Evolutionary conservation across 2,113 vertebrate species (phyloP).

Genomic region (Mus spicilegus): DNA sequence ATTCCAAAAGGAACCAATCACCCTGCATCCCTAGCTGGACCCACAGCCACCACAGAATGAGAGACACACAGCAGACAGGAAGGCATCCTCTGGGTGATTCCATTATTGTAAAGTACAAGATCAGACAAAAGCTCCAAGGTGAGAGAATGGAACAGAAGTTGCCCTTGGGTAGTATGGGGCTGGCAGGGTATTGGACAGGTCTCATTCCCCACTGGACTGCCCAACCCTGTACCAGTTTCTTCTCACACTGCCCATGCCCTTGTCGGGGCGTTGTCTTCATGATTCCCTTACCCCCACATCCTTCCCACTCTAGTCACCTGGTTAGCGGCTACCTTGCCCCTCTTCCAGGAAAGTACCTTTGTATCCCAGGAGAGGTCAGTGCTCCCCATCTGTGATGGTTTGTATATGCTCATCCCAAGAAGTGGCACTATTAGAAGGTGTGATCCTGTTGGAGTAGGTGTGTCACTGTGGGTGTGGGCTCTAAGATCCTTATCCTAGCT

Average conservation of each 20-base stretch:
- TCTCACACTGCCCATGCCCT: too few relatives aligned
- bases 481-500: too few relatives aligned
- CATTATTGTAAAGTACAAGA: not conserved
- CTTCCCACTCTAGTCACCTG: not conserved
- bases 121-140: too few relatives aligned
- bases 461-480: too few relatives aligned
- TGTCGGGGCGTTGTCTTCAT: not conserved
- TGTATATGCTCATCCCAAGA: too few relatives aligned
- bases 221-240: not conserved
- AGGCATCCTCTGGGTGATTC: not conserved
- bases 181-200: not conserved
- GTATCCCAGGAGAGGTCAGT: too few relatives aligned
- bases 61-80: not conserved
- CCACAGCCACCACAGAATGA: fast-evolving
- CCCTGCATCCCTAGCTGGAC: not conserved
- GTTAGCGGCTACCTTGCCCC: not conserved
- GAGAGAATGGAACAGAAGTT: not conserved
- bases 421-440: too few relatives aligned
- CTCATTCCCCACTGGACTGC: not conserved
- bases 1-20: fast-evolving
- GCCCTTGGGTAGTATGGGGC: not conserved
- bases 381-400: not conserved
- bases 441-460: too few relatives aligned
- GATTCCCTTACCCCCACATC: too few relatives aligned
- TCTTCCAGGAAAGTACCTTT: not conserved